Evolutionary conservation across 2,797 vertebrate genomes (phyloP).

Genomic region (Ispidina picta): DNA sequence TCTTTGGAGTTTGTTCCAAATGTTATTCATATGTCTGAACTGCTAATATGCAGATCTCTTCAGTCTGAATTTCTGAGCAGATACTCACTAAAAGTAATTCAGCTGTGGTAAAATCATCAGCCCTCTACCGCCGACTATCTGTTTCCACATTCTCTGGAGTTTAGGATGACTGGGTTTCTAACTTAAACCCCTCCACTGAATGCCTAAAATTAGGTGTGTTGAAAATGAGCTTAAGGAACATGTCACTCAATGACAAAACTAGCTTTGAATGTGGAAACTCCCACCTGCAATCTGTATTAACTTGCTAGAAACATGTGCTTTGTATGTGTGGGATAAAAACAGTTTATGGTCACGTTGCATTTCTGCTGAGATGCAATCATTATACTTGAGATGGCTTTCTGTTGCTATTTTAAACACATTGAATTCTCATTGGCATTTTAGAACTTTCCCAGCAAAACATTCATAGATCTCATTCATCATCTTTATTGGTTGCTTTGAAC

Average conservation of each 20-base stretch:
- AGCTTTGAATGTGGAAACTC: slow-evolving; percentile 5
- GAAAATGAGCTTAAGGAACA: slow-evolving; percentile 1
- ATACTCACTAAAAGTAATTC: not conserved
- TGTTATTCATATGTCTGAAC: slow-evolving; percentile 4
- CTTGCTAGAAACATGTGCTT: not conserved
- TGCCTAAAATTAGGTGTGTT: slow-evolving; percentile 15
- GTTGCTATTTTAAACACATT: not conserved
- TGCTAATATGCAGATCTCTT: slow-evolving; percentile 4
- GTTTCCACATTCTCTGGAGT: not conserved
- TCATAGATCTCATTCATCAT: not conserved
- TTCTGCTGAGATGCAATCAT: not conserved
- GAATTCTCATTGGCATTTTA: not conserved
- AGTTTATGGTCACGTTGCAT: not conserved
- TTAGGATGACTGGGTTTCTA: slow-evolving; percentile 3
- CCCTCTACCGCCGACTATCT: not conserved
- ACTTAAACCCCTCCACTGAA: not conserved
- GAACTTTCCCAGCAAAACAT: slow-evolving; percentile 7
- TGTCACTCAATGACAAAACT: not conserved
- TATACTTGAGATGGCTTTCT: not conserved
- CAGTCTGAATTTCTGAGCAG: not conserved
- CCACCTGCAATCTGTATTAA: slow-evolving; percentile 24
- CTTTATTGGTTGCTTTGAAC: not conserved
- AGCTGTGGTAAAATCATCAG: not conserved
- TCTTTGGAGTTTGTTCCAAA: not conserved
- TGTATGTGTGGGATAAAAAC: not conserved